phyloP scores from a whole-genome alignment of 1,140 invertebrate species.

The Drosophila pectinifera region DNA sequence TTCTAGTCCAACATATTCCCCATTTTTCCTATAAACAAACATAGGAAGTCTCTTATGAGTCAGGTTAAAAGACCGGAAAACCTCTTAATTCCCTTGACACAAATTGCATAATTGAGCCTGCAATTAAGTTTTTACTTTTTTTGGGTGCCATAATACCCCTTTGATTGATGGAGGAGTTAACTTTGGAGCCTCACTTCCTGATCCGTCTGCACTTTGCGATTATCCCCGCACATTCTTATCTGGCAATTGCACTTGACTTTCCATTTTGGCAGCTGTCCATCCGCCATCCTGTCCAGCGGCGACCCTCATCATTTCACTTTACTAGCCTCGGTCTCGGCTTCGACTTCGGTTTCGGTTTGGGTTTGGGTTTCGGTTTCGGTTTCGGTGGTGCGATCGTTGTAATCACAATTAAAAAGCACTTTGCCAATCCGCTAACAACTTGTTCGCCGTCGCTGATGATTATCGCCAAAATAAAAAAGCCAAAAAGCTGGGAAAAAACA shows the following conservation, averaged over 20 bases:
- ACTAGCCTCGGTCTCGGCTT: slow-evolving; percentile 11
- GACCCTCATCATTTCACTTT: slow-evolving; percentile 25
- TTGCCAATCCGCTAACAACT: slow-evolving; percentile 63
- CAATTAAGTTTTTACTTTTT: slow-evolving; percentile 1
- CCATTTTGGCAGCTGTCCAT: slow-evolving; percentile 47
- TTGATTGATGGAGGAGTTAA: slow-evolving; percentile 3
- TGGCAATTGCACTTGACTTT: slow-evolving; percentile 38
- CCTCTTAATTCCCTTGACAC: neutral
- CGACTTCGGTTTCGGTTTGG: slow-evolving; percentile 11
- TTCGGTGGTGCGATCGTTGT: slow-evolving; percentile 38
- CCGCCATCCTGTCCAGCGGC: slow-evolving; percentile 1
- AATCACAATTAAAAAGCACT: slow-evolving; percentile 80
- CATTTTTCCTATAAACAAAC: too few species aligned
- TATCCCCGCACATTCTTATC: slow-evolving; percentile 28
- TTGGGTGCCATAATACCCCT: neutral
- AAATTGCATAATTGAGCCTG: neutral
- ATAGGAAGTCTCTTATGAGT: too few species aligned
- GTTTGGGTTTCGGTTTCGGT: slow-evolving; percentile 10
- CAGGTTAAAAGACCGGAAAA: too few species aligned
- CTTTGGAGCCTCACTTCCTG: slow-evolving; percentile 16
- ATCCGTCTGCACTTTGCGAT: slow-evolving; percentile 18
- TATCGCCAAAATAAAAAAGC: slow-evolving; percentile 4
- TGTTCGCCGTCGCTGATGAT: slow-evolving; percentile 39
- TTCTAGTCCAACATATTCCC: too few species aligned
- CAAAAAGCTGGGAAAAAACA: neutral